Evolutionary conservation across 1,140 invertebrate species (phyloP), one percentile per base, ranked within the genome.

Genomic region (Rhagoletis zephyria): DNA sequence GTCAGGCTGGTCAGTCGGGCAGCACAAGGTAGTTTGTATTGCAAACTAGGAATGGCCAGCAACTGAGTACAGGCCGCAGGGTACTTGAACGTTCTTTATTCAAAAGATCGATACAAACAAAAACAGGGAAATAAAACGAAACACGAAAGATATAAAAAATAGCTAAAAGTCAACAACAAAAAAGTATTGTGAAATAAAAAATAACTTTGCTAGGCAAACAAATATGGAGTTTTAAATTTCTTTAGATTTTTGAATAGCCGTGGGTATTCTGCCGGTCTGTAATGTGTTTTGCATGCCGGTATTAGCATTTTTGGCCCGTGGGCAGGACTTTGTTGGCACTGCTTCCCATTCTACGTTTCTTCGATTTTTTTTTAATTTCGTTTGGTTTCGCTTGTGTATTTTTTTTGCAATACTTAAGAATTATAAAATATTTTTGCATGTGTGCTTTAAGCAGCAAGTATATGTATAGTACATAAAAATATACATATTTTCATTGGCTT

Each of bases 401-500:
- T 4, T 14, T 51, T 56, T n/a, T 81, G n/a, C 74, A 9, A 1
- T 12, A 56, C 30, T 30, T 30, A 30, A 30, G 30, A 30, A 30
- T 30, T 30, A 30, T 30, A 30, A 30, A 30, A 30, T 30, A 30
- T 0, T 30, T 30, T 30, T 30, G 30, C 30, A 30, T 30, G 30
- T 30, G 30, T 30, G 30, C 30, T 30, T 30, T 30, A 30, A 30
- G 30, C 7, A n/a, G 12, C 19, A 59, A 19, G 16, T 45, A 45
- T 45, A 74, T 48, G 67, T 45, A 45, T 16, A 7, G 10, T 48
- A 12, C 5, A 74, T 48, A 45, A 0, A 16, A 12, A 77, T 77
- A 77, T 77, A 7, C 45, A 81, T 81, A 30, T 30, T 81, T 19
- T 81, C 19, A 51, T 77, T 81, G 48, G 4, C 5, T n/a, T 81